Conservation (phyloP, 2,113 vertebrate genomes). For the Ciconia maguari region DNA sequence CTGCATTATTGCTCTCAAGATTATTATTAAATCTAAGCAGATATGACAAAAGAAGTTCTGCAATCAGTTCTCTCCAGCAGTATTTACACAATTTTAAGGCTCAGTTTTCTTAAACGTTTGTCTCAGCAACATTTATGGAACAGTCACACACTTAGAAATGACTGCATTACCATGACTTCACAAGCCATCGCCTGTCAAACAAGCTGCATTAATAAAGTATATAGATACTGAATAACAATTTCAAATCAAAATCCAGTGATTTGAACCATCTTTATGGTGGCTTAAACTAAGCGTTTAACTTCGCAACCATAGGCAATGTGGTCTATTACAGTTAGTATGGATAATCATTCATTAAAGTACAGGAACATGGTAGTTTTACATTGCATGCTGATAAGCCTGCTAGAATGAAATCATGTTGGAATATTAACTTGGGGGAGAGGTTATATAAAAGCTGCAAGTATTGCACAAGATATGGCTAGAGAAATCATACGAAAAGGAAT, state of each 20-base stretch:
- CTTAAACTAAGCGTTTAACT: background rate
- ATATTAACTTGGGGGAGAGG: rapidly evolving
- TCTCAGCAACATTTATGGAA: background rate
- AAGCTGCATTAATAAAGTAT: background rate
- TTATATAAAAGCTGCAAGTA: background rate
- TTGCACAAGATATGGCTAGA: background rate
- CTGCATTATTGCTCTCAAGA: background rate
- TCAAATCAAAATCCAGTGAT: background rate
- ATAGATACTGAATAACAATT: background rate
- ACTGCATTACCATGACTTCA: background rate
- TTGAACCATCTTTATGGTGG: background rate
- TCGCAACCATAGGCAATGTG: background rate
- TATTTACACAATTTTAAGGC: background rate
- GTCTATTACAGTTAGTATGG: background rate
- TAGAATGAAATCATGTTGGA: background rate
- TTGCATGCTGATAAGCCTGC: background rate
- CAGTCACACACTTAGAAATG: background rate
- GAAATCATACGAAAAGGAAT: background rate
- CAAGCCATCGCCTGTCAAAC: background rate
- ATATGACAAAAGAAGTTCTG: background rate
- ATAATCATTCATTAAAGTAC: background rate
- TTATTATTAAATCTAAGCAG: background rate
- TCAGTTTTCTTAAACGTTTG: background rate
- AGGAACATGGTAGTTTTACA: background rate
- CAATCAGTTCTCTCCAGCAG: background rate